Evolutionary conservation across 2,797 vertebrate genomes (phyloP), one percentile per base, ranked within the genome.

Genomic region (Sebastes diaconus): DNA sequence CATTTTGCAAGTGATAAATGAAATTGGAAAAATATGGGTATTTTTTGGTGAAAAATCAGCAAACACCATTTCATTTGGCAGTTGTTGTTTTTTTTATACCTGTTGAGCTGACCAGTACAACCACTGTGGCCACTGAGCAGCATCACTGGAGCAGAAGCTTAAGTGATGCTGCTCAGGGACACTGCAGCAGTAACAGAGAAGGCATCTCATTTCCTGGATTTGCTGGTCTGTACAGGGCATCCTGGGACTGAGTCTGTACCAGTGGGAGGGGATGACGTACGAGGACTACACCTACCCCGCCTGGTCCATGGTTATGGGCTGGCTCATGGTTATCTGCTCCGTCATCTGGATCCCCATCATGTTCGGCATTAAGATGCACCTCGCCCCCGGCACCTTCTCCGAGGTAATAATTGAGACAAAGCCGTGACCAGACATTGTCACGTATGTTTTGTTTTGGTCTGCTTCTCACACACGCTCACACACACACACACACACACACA

Each of bases 321-420:
- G 99, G 99, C 95, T 99, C 67, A 99, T 99, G 98, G 95, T 99
- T 46, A 96, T 95, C 93, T 98, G 97, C 89, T 99, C 98, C 0
- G 98, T 99, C 84, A 98, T 99, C 90, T 99, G 99, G 99, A 99
- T 99, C 91, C 99, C 99, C 4, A 96, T 99, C 80, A 99, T 99
- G 99, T 99, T 99, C 60, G 89, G 96, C 91, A 97, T 99, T 87
- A 99, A 99, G 95, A 99, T 99, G 98, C 82, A 98, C 46, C 95
- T 99, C 79, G 98, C 99, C 6, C 98, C 98, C 1, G 99, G 99
- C 74, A 94, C 94, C 88, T 93, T 99, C 69, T 95, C 92, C 0
- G 98, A 99, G 98, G 99, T 99, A 96, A 95, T 79, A 20, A 85
- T 29, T 34, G 63, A 76, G 81, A 74, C 50, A 24, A 77, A 74